A percentile compares a stretch with the other conserved stretches of the same genome.
phyloP scores from a whole-genome alignment of 2,888 invertebrate genomes.

The Drosophila vallismaia region DNA sequence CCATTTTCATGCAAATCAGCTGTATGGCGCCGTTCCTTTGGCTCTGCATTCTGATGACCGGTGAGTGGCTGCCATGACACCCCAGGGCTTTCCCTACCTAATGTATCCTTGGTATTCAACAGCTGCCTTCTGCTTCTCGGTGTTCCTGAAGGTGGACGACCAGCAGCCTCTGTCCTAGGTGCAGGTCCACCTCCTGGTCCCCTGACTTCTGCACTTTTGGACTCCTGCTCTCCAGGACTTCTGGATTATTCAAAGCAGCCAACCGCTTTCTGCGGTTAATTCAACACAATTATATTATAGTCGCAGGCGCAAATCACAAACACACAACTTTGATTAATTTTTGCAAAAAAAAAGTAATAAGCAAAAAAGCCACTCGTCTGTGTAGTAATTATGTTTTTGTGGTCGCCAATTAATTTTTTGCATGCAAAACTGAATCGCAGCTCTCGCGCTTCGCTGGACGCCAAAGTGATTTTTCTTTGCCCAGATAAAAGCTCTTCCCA shows the following conservation, averaged over 20 bases:
- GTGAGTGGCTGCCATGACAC: conserved; percentile 84
- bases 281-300: conserved; percentile 57
- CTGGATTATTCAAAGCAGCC: conserved; percentile 42
- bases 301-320: conserved; percentile 29
- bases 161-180: conserved; percentile 45
- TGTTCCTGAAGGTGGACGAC: conserved; percentile 61
- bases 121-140: conserved; percentile 65
- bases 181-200: too few relatives aligned
- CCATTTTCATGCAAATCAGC: conserved; percentile 87
- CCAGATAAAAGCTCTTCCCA: conserved; percentile 8
- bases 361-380: neutral
- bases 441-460: conserved; percentile 44
- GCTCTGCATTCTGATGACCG: conserved; percentile 86
- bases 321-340: conserved; percentile 53
- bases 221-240: too few relatives aligned
- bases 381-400: conserved; percentile 53
- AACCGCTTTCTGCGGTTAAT: conserved; percentile 27
- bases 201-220: too few relatives aligned
- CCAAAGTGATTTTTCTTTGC: conserved; percentile 48
- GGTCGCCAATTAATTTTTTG: conserved; percentile 61
- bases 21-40: conserved; percentile 89
- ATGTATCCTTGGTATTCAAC: neutral
- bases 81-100: neutral
- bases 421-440: conserved; percentile 47
- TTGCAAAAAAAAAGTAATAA: conserved; percentile 3